Conservation (phyloP, 2,113 vertebrate species). For the Furnarius figulus region DNA sequence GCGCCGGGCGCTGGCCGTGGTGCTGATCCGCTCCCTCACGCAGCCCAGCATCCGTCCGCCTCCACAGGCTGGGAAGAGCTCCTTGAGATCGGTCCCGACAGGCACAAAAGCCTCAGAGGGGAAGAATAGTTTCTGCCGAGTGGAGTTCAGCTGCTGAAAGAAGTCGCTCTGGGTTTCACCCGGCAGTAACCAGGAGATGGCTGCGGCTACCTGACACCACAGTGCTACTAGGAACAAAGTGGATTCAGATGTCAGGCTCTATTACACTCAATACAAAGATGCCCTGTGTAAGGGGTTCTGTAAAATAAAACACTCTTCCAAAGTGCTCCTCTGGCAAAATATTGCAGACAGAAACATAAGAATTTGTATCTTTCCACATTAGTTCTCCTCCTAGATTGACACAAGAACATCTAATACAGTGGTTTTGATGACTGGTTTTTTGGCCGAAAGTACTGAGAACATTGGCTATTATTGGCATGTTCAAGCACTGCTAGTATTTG, state of each 20-base stretch:
- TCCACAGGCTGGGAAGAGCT: neutral
- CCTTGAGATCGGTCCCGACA: neutral
- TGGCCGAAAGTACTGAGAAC: neutral
- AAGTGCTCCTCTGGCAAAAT: neutral
- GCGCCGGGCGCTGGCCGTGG: constrained; percentile 50
- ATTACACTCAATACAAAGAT: constrained; percentile 36
- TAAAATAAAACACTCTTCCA: neutral
- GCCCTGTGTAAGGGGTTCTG: neutral
- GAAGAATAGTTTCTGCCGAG: neutral
- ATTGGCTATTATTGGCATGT: neutral
- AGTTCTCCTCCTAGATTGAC: neutral
- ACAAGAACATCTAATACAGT: neutral
- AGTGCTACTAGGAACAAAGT: neutral
- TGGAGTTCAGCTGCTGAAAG: neutral
- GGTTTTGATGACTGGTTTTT: neutral
- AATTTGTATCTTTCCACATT: neutral
- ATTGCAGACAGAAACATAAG: neutral
- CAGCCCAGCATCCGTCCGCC: neutral
- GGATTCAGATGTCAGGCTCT: constrained; percentile 70
- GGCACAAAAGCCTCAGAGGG: neutral
- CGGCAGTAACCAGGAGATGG: constrained; percentile 57
- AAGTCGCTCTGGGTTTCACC: constrained; percentile 26
- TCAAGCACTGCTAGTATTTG: neutral
- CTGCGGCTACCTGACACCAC: constrained; percentile 63
- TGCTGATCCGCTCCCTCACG: constrained; percentile 9